phyloP scores from a whole-genome alignment of 2,113 vertebrate genomes.

The Nesoenas mayeri region DNA sequence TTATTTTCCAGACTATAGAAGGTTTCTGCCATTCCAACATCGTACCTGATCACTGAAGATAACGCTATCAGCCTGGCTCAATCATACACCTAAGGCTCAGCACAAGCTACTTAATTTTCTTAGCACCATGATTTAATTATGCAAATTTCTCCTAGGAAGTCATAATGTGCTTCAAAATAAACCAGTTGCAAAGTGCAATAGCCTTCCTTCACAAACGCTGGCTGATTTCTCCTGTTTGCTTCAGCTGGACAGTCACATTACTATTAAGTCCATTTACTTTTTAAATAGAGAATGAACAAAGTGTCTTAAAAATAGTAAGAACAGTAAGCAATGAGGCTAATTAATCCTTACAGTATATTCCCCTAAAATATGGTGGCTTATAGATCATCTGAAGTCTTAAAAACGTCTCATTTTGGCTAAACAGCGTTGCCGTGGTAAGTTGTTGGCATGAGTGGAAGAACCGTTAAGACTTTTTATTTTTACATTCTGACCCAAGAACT shows the following conservation, averaged over 20 bases:
- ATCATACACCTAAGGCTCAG: neutral
- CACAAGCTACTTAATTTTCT: neutral
- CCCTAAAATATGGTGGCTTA: neutral
- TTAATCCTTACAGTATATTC: neutral
- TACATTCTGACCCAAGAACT: neutral
- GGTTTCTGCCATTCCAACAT: neutral
- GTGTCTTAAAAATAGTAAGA: neutral
- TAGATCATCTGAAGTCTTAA: neutral
- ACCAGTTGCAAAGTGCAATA: neutral
- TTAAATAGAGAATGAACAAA: neutral
- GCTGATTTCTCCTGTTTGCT: neutral
- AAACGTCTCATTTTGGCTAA: neutral
- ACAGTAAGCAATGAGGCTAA: neutral
- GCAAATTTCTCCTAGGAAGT: neutral
- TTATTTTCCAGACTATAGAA: neutral
- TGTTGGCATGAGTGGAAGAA: neutral
- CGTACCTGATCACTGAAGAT: neutral
- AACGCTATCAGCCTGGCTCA: neutral
- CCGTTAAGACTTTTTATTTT: neutral
- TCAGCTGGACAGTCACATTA: neutral
- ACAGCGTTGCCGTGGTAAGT: neutral
- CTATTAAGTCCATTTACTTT: neutral
- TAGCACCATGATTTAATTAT: neutral
- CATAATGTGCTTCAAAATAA: neutral
- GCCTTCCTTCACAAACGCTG: neutral